Conservation (phyloP, 2,113 vertebrate genomes). For the Octodon degus region DNA sequence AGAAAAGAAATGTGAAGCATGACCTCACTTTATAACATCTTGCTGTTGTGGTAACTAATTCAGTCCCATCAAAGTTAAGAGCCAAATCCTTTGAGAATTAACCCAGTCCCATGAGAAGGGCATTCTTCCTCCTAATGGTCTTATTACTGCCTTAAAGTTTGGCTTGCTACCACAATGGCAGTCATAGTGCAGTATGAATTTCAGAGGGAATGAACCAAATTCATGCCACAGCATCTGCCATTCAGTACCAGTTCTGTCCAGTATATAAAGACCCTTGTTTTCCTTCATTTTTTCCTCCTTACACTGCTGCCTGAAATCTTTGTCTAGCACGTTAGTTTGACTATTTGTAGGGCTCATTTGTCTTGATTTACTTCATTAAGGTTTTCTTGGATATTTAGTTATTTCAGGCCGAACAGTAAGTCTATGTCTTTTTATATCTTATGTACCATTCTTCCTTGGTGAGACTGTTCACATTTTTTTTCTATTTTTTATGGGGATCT, state of each 20-base stretch:
- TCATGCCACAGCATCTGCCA: background rate
- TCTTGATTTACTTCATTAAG: background rate
- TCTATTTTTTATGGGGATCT: background rate
- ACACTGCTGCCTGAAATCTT: background rate
- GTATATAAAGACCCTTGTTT: background rate
- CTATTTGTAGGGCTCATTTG: background rate
- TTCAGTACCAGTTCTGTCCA: background rate
- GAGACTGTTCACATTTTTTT: background rate
- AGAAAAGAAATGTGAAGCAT: background rate
- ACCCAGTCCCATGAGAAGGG: background rate
- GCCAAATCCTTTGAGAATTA: background rate
- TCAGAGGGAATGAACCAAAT: background rate
- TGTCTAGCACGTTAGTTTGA: background rate
- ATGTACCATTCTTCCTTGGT: background rate
- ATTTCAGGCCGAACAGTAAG: background rate
- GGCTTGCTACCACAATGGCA: background rate
- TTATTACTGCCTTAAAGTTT: background rate
- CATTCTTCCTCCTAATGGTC: background rate
- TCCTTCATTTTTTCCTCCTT: background rate
- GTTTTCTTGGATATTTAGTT: background rate
- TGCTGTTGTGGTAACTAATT: background rate
- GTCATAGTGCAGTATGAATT: background rate
- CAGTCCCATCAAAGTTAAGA: background rate
- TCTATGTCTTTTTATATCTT: background rate
- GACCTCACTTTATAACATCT: background rate